Evolutionary conservation across 2,797 vertebrate species (phyloP).

Genomic region (Myiotriccus ornatus): DNA sequence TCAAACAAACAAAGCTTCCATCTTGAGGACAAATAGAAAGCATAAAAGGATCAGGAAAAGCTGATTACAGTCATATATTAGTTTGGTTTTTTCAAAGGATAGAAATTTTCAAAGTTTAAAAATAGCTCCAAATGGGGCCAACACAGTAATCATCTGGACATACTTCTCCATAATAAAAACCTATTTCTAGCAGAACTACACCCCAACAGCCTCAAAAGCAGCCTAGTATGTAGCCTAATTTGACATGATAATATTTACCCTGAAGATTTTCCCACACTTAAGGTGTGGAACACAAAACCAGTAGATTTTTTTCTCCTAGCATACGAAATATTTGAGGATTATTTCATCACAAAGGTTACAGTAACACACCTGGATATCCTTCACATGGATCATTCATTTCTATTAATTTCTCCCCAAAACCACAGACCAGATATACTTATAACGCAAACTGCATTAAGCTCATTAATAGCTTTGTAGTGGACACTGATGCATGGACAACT

Average conservation of each 20-base stretch:
- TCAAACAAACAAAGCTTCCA: background rate
- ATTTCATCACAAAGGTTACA: background rate
- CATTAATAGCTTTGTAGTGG: background rate
- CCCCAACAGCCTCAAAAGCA: background rate
- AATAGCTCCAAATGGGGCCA: background rate
- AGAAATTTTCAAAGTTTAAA: background rate
- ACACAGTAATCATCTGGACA: background rate
- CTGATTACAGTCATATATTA: background rate
- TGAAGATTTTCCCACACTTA: background rate
- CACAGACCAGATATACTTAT: background rate
- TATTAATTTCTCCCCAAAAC: background rate
- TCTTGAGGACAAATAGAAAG: background rate
- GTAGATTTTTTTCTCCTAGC: background rate
- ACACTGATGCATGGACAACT: background rate
- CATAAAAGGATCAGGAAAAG: background rate
- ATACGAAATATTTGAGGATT: background rate
- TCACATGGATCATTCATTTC: background rate
- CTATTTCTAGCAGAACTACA: background rate
- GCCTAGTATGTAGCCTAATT: background rate
- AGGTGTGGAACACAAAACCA: background rate
- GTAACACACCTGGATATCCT: background rate
- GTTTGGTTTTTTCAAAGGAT: background rate
- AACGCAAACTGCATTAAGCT: background rate
- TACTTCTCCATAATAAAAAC: background rate
- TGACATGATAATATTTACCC: background rate